Conservation (phyloP, 2,113 vertebrate genomes). For the Poicephalus gulielmi region DNA sequence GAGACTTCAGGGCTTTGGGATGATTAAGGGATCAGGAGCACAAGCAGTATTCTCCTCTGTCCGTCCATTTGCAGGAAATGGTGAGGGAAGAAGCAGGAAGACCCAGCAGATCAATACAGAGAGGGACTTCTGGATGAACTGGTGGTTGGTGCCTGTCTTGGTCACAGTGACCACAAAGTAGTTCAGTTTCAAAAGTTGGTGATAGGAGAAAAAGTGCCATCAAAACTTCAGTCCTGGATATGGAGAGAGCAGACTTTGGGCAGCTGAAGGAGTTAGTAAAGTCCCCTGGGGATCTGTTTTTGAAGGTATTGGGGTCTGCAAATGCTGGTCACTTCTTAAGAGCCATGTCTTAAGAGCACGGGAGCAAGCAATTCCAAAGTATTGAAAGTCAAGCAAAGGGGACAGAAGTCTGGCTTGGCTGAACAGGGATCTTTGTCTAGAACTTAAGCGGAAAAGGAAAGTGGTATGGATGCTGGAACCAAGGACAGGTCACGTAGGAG, state of each 20-base stretch:
- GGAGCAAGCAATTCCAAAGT: background rate
- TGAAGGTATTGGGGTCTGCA: background rate
- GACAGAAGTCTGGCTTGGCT: background rate
- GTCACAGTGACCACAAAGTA: background rate
- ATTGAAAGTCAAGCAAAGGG: background rate
- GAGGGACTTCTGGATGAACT: background rate
- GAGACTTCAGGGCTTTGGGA: background rate
- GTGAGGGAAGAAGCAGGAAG: background rate
- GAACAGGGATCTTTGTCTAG: background rate
- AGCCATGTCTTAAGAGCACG: background rate
- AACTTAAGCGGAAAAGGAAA: background rate
- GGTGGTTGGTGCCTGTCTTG: background rate
- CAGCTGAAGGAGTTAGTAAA: background rate
- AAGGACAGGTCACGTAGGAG: accelerated
- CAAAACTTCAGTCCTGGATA: background rate
- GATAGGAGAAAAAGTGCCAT: background rate
- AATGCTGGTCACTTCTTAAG: background rate
- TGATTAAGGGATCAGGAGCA: background rate
- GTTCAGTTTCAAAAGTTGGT: background rate
- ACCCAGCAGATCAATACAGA: background rate
- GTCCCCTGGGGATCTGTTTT: background rate
- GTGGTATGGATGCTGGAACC: background rate
- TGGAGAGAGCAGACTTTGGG: background rate
- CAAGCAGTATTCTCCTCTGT: background rate
- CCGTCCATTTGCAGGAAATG: background rate